phyloP scores from a whole-genome alignment of 1,140 invertebrate genomes.

The Rhopalosiphum padi region DNA sequence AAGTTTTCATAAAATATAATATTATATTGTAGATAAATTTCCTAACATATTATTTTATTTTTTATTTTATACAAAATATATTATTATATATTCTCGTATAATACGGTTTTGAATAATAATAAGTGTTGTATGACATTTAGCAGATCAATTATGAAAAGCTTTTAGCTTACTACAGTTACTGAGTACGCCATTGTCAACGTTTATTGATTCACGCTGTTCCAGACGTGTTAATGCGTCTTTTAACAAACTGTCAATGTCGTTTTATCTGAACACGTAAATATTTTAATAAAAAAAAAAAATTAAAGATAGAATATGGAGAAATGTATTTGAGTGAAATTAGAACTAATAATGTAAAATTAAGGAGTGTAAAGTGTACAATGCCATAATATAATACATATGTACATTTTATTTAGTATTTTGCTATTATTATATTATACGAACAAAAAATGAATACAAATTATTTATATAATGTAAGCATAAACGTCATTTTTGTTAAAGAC shows the following conservation, averaged over 20 bases:
- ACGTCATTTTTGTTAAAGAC: background rate
- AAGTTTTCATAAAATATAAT: background rate
- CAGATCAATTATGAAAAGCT: slow-evolving; percentile 25
- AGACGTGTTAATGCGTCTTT: background rate
- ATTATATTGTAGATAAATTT: background rate
- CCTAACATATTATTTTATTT: background rate
- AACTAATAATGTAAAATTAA: background rate
- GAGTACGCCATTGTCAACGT: background rate
- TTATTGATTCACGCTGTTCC: background rate
- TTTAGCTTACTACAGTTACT: background rate
- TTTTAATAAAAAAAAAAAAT: background rate
- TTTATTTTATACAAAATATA: background rate
- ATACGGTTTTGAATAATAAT: background rate
- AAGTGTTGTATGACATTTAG: background rate
- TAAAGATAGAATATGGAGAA: background rate
- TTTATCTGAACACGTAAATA: background rate
- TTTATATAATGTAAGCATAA: background rate
- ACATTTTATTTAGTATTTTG: background rate
- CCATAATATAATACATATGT: background rate
- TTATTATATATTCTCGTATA: background rate
- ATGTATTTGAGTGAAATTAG: background rate
- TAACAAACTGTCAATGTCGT: background rate
- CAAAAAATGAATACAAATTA: background rate
- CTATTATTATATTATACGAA: background rate
- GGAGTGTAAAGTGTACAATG: background rate